phyloP scores from a whole-genome alignment of 2,888 invertebrate genomes.

The Campoletis raptor region DNA sequence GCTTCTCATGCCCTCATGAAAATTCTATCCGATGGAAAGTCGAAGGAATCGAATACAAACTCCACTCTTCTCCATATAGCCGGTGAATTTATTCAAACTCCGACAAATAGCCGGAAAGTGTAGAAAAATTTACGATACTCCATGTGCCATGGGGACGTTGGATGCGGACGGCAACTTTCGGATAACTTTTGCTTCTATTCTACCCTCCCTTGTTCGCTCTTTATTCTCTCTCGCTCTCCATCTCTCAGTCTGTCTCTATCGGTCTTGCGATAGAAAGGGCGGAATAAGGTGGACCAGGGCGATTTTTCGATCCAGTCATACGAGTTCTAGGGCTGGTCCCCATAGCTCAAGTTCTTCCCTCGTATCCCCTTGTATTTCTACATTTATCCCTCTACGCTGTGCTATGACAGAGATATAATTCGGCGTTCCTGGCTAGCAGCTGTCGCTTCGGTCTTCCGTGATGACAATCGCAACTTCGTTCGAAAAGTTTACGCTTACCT shows the following conservation, averaged over 20 bases:
- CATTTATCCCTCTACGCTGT: constrained; percentile 54
- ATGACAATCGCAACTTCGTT: constrained; percentile 58
- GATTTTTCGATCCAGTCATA: constrained; percentile 70
- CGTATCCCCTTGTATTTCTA: constrained; percentile 60
- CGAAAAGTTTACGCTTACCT: constrained; percentile 22
- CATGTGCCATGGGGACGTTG: constrained; percentile 62
- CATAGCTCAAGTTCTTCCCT: constrained; percentile 54
- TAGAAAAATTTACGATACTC: constrained; percentile 74
- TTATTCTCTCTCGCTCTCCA: constrained; percentile 30
- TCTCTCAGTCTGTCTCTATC: constrained; percentile 28
- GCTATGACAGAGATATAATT: constrained; percentile 20
- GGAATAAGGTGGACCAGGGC: constrained; percentile 67
- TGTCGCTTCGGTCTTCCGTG: constrained; percentile 52
- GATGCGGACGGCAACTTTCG: constrained; percentile 66
- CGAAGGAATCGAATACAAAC: constrained; percentile 73
- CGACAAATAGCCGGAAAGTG: constrained; percentile 75
- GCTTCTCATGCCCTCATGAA: constrained; percentile 69
- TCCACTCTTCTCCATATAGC: constrained; percentile 63
- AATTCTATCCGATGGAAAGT: constrained; percentile 74
- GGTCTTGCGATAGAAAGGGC: constrained; percentile 47
- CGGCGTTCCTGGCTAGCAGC: constrained; percentile 55
- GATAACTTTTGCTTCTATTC: constrained; percentile 72
- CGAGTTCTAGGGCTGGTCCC: constrained; percentile 60
- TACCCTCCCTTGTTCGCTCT: constrained; percentile 46
- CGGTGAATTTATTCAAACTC: constrained; percentile 74